Base-by-base conservation (phyloP, 30 jellyfish, hydroid and myxozoan species). In the Hydractinia echinata region DNA sequence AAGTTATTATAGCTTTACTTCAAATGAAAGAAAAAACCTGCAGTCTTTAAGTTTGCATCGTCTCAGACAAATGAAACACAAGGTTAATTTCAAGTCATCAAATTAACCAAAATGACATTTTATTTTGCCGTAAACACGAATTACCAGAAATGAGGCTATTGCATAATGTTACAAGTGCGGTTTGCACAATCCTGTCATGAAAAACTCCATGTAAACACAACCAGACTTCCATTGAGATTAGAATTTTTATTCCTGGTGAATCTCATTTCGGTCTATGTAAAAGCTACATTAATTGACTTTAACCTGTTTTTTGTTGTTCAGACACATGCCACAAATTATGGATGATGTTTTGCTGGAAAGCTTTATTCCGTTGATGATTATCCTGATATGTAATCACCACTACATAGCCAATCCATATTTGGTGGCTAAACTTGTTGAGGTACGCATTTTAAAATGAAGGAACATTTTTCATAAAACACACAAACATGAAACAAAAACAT, bases 351-450 rank as follows among this genome's bases (percentile, higher is more conserved):
- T 82, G 68, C 68, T 91, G 20, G 92, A 81, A 15, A 87, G 82
- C 51, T 91, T 91, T 86, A 85, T 86, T 10, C 97, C 97, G 5
- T 84, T 91, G 49, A 84, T 91, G 30, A 86, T 91, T 49, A 86
- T 86, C 13, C 84, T 91, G 67, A 66, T 91, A 66, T 86, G 95
- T 86, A 91, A 84, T 66, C 83, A 91, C 76, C 82, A 85, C 61
- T 91, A 91, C 77, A 86, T 91, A 48, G 97, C 97, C 83, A 91
- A 91, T 56, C 97, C 97, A 15, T 91, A 91, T 70, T 86, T 91
- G 53, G 97, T 89, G 39, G 97, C 97, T 4, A 86, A 91, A 55
- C 84, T 91, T 8, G 95, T 91, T 10, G 97, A 91, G 94, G 97
- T 91, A 64, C 8, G 84, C 18, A 82, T 20, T 54, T 55, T 68